Conservation (phyloP, 35 echinoderm and acorn worm genomes). For the Amphiura filiformis region DNA sequence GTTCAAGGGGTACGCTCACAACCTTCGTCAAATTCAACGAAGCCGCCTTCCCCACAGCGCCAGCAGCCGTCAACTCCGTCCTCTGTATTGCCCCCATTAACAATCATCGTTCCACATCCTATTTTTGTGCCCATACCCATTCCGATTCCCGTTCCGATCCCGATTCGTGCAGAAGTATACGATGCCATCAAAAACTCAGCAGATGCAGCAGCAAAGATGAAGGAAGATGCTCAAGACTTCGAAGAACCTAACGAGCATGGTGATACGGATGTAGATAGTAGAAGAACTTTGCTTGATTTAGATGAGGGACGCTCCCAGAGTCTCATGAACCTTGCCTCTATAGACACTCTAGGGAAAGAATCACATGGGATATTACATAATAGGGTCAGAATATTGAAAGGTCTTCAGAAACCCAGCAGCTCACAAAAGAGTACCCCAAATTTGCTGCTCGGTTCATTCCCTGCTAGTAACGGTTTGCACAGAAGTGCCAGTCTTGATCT, state of each 20-base stretch:
- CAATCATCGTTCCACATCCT: constrained; percentile 90
- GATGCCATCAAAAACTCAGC: constrained; percentile 33
- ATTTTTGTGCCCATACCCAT: constrained; percentile 89
- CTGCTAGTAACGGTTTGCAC: constrained; percentile 39
- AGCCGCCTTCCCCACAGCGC: not conserved
- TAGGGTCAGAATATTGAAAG: not conserved
- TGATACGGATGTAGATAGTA: not conserved
- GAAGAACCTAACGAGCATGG: not conserved
- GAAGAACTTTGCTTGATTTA: not conserved
- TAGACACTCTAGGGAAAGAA: not conserved
- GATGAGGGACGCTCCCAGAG: not conserved
- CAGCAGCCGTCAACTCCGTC: not conserved
- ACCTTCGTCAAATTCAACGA: not conserved
- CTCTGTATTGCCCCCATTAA: constrained; percentile 71
- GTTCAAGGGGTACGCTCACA: not conserved
- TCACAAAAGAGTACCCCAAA: not conserved
- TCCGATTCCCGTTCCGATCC: constrained; percentile 91
- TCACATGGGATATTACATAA: not conserved
- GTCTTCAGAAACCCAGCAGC: not conserved
- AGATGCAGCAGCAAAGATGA: constrained; percentile 1
- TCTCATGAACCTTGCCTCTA: not conserved
- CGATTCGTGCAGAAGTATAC: constrained; percentile 53
- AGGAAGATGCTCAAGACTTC: not conserved
- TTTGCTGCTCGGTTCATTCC: constrained; percentile 2
- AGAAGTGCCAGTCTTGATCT: constrained; percentile 82